Evolutionary conservation across 2,888 invertebrate genomes (phyloP), one percentile per base, ranked within the genome.

Genomic region (Lottia scabra): DNA sequence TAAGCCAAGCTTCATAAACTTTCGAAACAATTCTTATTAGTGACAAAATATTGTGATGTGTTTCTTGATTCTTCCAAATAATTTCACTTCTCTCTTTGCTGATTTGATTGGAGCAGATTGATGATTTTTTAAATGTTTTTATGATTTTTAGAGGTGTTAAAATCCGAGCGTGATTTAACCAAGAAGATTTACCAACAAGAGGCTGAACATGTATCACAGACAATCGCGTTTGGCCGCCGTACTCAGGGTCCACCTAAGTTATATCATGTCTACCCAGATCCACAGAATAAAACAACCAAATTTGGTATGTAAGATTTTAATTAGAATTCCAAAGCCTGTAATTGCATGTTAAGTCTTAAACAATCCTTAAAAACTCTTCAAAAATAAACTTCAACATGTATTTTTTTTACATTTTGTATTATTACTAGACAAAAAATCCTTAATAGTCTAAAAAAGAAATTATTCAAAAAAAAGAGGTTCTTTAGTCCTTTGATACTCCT

Each of bases 201-300:
- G 0, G 80, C 81, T 46, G 85, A 85, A 69, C 81, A 82, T 65
- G 80, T 86, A 45, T 76, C 82, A 65, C 84, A 84, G 38, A 85
- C 79, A n/a, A 79, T 88, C 16, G 87, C 87, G 26, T 88, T 88
- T 82, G 85, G 86, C 3, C 78, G 86, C 6, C 64, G 86, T 64
- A 83, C 85, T n/a, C 80, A 84, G 69, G 86, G 86, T 6, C 84
- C 84, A 4, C 86, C 87, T 12, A 73, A 67, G 2, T 65, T 80
- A 27, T 80, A 77, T 46, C 79, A 79, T 69, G 77, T 80, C 19
- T 71, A 73, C 2, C 72, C 71, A 43, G 77, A 76, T 45, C 70
- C 71, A 38, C 56, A 38, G 26, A 23, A 23, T 44, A 70, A 48
- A 38, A 70, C 75, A 27, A 79, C 79, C n/a, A 76, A 77, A 64